Percentiles rank a stretch among this genome's conserved stretches.
These are phyloP conservation scores for Euzophera pinguis DNA, from an alignment of 2,888 invertebrate species.

Conservation along the genomic window DNA sequence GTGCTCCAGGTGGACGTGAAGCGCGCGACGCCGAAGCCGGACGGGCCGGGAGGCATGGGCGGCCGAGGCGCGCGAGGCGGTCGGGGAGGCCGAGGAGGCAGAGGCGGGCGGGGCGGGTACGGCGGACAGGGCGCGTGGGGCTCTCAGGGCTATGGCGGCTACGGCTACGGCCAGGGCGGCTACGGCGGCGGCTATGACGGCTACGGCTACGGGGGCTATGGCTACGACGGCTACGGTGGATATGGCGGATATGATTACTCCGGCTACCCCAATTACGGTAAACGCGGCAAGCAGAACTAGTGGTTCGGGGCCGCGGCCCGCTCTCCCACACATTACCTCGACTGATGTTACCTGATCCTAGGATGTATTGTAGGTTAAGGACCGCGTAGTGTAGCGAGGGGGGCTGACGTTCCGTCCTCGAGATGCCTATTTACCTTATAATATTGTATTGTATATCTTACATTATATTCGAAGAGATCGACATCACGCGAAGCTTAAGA, in stretches of 20 bases:
- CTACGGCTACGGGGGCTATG: conserved; percentile 86
- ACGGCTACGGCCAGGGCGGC: conserved; percentile 86
- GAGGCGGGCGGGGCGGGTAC: conserved; percentile 85
- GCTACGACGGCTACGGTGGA: conserved; percentile 87
- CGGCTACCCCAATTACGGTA: conserved; percentile 91
- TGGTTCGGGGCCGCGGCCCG: conserved; percentile 56
- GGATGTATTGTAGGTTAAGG: conserved; percentile 69
- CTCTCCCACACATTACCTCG: conserved; percentile 79
- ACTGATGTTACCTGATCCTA: conserved; percentile 79
- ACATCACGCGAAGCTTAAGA: conserved; percentile 75
- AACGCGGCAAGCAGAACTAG: conserved; percentile 79
- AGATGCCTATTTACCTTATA: conserved; percentile 67
- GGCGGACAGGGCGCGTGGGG: conserved; percentile 83
- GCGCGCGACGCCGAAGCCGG: conserved; percentile 95
- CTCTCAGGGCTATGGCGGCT: conserved; percentile 83
- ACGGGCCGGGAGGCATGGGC: conserved; percentile 84
- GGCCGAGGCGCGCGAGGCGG: conserved; percentile 83
- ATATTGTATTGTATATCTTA: conserved; percentile 57
- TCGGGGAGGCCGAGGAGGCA: conserved; percentile 84
- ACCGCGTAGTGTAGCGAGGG: conserved; percentile 51
- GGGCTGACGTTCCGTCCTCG: conserved; percentile 72
- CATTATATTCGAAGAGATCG: conserved; percentile 63
- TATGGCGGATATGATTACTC: conserved; percentile 90
- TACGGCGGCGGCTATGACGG: conserved; percentile 87
- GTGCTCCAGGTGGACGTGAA: conserved; percentile 94